Evolutionary conservation across 2,113 vertebrate species (phyloP), one percentile per base, ranked within the genome.

Genomic region (Dissostichus mawsoni): DNA sequence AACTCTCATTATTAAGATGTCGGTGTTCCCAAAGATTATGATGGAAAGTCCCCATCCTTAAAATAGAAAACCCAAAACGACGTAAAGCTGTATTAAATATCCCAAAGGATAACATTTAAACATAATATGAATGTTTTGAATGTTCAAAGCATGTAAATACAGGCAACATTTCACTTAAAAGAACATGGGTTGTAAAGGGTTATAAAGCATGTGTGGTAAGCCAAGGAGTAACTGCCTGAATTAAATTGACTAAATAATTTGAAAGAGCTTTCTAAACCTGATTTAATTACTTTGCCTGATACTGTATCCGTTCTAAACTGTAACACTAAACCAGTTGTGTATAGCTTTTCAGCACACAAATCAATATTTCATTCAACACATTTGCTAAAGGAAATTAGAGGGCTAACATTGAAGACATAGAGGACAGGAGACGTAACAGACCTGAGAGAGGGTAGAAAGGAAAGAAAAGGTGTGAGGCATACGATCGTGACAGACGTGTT

Each of bases 291-390:
- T 74, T 69, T 70, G 16, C 33, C 1, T 41, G 36, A 8, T 25
- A 68, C 45, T 45, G 5, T 53, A 41, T 18, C 16, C 52, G 18
- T 45, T 81, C 12, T 68, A 9, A 17, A 33, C 36, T 44, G 18
- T 44, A 25, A 70, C 25, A 59, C 62, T 18, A 56, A 63, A 57
- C 12, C 82, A 87, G 85, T 79, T 82, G 76, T 53, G 76, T 25
- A 69, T 18, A 47, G 29, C 53, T 75, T 77, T 61, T 86, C 73
- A 69, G 59, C 79, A 57, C 74, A 52, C 18, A 33, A 51, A 59
- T 78, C n/a, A 78, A 76, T 80, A 52, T 81, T 82, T 83, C 70
- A 83, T 47, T 83, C 70, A 77, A 18, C 70, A 74, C 71, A n/a
- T 85, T 83, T 83, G 33, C 62, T 71, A 33, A 69, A 85, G 76